Base-by-base conservation (phyloP, 2,797 vertebrate species). In the Urocyon cinereoargenteus region DNA sequence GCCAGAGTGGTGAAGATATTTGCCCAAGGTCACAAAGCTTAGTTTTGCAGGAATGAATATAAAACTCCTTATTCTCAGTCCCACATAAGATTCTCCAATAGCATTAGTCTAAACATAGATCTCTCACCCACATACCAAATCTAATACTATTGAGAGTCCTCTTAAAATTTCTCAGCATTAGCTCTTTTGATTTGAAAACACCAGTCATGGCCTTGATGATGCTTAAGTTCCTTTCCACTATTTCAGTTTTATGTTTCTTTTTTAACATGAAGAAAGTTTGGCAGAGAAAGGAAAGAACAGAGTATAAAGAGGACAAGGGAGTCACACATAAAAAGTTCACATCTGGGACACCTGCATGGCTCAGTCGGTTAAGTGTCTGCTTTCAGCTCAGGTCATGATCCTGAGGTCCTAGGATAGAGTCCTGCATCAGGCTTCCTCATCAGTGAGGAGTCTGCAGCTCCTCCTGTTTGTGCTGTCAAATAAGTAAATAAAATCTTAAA, bases 181-280 rank as follows among this genome's bases (percentile, higher is more conserved):
- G 59, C 11, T 93, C 90, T 77, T 55, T 90, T 4, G 0, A 45
- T 94, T 85, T 97, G 49, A 90, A 95, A 82, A 91, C 21, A 91
- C 24, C 55, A 73, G 59, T 83, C 24, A 77, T 9, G 21, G 53
- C 21, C 70, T 90, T 68, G 4, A 92, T 53, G 68, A 87, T 89
- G 16, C 55, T 82, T 19, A 93, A 84, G 53, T 81, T 91, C 49
- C 26, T 92, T 78, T 89, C 53, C 57, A 93, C 40, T 10, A 83
- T 64, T 91, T 89, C 57, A 93, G n/a, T 77, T 92, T 92, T 81
- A 72, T 90, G 28, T 78, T 86, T 96, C 28, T 82, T 96, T 86
- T 95, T 93, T 53, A 92, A 84, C 19, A 40, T 40, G 40, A 7
- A 40, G 40, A 40, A 15, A 85, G 31, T 88, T 49, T 90, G 64